Conservation (phyloP, 2,113 vertebrate species). For the Pterophyllum scalare region DNA sequence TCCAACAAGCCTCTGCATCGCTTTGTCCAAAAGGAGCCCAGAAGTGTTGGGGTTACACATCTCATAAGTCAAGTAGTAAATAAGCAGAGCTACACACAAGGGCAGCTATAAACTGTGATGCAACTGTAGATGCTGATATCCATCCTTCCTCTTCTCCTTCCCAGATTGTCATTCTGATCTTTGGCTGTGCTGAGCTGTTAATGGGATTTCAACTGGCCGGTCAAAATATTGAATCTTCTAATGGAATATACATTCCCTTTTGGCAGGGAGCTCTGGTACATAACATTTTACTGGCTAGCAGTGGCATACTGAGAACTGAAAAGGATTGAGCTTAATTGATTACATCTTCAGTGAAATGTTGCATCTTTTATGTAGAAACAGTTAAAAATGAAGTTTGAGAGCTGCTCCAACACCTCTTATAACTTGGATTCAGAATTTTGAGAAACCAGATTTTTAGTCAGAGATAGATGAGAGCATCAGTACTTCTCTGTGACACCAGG, state of each 20-base stretch:
- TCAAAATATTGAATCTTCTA: rapidly evolving
- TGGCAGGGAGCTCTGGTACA: constrained; percentile 72
- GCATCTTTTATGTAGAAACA: neutral
- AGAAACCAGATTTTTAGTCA: too few relatives aligned
- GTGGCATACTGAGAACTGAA: neutral
- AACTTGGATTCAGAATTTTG: neutral
- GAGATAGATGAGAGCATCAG: neutral
- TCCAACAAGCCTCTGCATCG: constrained; percentile 71
- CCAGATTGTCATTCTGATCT: constrained; percentile 66
- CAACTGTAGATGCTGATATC: neutral
- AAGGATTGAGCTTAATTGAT: neutral
- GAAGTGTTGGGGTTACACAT: constrained; percentile 62
- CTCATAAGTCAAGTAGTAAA: neutral
- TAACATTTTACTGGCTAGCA: neutral
- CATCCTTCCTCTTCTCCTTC: neutral
- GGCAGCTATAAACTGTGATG: neutral
- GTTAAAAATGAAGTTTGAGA: neutral
- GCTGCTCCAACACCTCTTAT: neutral
- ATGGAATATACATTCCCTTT: constrained; percentile 35
- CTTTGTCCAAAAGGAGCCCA: constrained; percentile 63
- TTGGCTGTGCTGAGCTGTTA: constrained; percentile 66
- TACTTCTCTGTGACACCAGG: neutral
- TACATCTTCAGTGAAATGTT: neutral
- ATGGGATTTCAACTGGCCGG: constrained; percentile 43
- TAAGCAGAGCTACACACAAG: neutral